A percentile compares a stretch with the other conserved stretches of the same genome.
Conservation (phyloP, 2,888 invertebrate species). For the Meghimatium bilineatum region DNA sequence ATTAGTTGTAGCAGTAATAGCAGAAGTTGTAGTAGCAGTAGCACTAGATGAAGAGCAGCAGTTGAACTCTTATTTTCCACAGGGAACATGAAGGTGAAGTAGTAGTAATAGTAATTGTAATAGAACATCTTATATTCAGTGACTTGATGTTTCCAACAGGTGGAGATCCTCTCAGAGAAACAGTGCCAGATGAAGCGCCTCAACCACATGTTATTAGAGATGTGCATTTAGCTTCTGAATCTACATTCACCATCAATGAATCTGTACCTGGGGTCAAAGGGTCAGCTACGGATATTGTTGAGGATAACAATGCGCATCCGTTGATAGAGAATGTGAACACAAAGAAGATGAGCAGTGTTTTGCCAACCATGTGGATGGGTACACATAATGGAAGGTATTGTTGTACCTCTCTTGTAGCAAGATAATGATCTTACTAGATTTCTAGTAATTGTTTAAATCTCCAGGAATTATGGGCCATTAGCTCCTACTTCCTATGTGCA, state of each 20-base stretch:
- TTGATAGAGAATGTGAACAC: constrained; percentile 77
- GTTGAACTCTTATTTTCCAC: no score
- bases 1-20: no score
- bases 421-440: no score
- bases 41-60: no score
- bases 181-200: constrained; percentile 8
- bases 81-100: no score
- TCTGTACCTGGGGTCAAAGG: constrained; percentile 69
- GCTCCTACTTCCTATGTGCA: no score
- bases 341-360: constrained; percentile 87
- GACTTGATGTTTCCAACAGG: background rate
- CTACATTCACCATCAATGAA: constrained; percentile 63
- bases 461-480: no score
- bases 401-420: no score
- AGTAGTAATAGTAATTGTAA: no score
- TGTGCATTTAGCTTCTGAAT: constrained; percentile 69
- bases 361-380: constrained; percentile 99
- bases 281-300: constrained; percentile 78
- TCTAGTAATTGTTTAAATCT: no score
- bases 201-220: constrained; percentile 67
- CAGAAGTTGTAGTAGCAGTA: no score
- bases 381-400: constrained; percentile 89
- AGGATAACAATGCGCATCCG: constrained; percentile 73
- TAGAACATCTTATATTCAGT: no score
- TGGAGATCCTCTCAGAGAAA: constrained; percentile 49